Percentiles rank a stretch among this genome's conserved stretches.
Conservation (phyloP, 2,797 vertebrate genomes). For the Ibycter americanus region DNA sequence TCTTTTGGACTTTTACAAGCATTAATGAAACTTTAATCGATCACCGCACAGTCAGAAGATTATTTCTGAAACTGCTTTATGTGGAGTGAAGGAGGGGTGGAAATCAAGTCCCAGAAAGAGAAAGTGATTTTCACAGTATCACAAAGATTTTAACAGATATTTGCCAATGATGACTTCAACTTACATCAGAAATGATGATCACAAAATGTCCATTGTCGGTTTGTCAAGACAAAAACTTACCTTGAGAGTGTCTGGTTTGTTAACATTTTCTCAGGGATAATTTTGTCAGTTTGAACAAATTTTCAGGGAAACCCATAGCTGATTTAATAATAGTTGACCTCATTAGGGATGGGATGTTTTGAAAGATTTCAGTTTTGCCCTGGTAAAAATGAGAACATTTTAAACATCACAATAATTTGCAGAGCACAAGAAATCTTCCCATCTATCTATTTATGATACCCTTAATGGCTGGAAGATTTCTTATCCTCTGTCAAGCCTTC, state of each 20-base stretch:
- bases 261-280: background rate
- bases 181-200: background rate
- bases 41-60: background rate
- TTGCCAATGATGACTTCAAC: background rate
- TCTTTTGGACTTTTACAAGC: background rate
- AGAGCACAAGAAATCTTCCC: background rate
- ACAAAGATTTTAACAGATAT: background rate
- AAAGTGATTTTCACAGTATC: background rate
- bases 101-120: background rate
- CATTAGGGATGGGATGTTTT: background rate
- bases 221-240: background rate
- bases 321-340: background rate
- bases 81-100: background rate
- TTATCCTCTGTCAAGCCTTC: background rate
- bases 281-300: background rate
- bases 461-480: background rate
- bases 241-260: fast-evolving
- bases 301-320: background rate
- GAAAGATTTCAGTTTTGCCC: background rate
- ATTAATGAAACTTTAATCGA: background rate
- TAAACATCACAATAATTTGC: background rate
- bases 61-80: background rate
- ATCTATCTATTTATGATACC: background rate
- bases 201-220: background rate
- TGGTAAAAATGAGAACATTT: background rate